Evolutionary conservation across 2,113 vertebrate genomes (phyloP).

Genomic region (Ammodytes marinus): DNA sequence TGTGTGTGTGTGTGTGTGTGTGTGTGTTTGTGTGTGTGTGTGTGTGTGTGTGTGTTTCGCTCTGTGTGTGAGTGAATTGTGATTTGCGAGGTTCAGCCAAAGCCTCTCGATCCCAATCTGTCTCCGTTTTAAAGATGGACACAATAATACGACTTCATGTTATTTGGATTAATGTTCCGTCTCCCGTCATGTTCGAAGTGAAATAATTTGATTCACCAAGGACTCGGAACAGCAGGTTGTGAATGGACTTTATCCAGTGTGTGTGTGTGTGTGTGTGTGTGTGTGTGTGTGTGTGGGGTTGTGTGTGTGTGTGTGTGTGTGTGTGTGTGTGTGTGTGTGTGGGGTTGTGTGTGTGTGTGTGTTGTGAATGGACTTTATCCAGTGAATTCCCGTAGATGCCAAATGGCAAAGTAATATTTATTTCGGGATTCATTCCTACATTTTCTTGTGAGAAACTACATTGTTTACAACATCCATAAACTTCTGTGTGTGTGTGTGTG

Average conservation of each 20-base stretch:
- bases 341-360: too few species aligned
- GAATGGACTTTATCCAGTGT: not conserved
- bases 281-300: too few species aligned
- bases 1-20: too few species aligned
- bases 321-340: too few species aligned
- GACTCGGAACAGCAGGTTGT: not conserved
- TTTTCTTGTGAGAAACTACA: not conserved
- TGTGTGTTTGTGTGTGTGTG: too few species aligned
- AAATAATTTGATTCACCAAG: not conserved
- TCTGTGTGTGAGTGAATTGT: constrained; percentile 44
- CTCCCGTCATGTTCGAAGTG: constrained; percentile 16
- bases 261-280: too few species aligned
- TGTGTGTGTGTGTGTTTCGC: constrained; percentile 5
- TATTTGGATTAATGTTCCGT: constrained; percentile 13
- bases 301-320: too few species aligned
- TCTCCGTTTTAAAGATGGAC: constrained; percentile 30
- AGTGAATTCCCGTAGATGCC: not conserved
- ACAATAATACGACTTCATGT: not conserved
- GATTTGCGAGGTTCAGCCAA: constrained; percentile 64
- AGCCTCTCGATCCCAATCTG: constrained; percentile 42
- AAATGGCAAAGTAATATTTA: not conserved
- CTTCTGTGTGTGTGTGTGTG: too few species aligned
- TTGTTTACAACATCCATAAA: not conserved
- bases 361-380: not conserved
- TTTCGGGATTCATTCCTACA: not conserved